These are phyloP conservation scores for Crax fasciolata DNA, from an alignment of 2,797 vertebrate species.

Conservation along the genomic window DNA sequence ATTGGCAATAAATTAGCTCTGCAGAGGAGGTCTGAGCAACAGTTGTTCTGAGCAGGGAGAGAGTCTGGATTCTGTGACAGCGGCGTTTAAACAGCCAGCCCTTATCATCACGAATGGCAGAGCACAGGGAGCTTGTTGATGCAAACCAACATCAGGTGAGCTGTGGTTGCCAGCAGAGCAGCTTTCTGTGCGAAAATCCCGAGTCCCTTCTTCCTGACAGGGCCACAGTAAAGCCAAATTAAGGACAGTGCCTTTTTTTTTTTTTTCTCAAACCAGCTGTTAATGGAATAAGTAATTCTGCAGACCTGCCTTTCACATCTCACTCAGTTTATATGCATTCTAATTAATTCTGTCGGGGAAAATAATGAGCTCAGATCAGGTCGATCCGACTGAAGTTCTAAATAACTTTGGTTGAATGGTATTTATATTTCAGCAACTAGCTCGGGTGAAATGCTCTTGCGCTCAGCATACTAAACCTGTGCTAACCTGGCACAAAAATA, in stretches of 20 bases:
- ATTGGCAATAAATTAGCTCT: slow-evolving; percentile 61
- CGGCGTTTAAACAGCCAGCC: neutral
- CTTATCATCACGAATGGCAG: slow-evolving; percentile 19
- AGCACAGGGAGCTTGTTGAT: slow-evolving; percentile 33
- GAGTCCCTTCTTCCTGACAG: slow-evolving; percentile 42
- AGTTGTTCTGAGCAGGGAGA: slow-evolving; percentile 46
- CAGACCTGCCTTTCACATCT: slow-evolving; percentile 71
- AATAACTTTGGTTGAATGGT: slow-evolving; percentile 72
- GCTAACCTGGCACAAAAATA: slow-evolving; percentile 61
- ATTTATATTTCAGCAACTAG: slow-evolving; percentile 76
- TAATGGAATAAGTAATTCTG: slow-evolving; percentile 67
- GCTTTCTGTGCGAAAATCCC: slow-evolving; percentile 38
- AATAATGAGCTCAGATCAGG: slow-evolving; percentile 79
- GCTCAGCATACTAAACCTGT: slow-evolving; percentile 64
- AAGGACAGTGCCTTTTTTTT: slow-evolving; percentile 35
- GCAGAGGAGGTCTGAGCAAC: slow-evolving; percentile 49
- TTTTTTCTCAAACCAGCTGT: slow-evolving; percentile 11
- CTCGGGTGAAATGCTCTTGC: slow-evolving; percentile 44
- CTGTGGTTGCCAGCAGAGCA: slow-evolving; percentile 37
- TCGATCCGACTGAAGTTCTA: slow-evolving; percentile 71
- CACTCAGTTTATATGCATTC: slow-evolving; percentile 76
- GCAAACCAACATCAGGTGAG: slow-evolving; percentile 38
- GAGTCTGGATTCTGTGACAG: slow-evolving; percentile 7
- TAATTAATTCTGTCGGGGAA: slow-evolving; percentile 79
- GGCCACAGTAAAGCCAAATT: slow-evolving; percentile 41